These are phyloP conservation scores for Chymomyza caudatula DNA, from an alignment of 2,888 invertebrate species.

Conservation along the genomic window DNA sequence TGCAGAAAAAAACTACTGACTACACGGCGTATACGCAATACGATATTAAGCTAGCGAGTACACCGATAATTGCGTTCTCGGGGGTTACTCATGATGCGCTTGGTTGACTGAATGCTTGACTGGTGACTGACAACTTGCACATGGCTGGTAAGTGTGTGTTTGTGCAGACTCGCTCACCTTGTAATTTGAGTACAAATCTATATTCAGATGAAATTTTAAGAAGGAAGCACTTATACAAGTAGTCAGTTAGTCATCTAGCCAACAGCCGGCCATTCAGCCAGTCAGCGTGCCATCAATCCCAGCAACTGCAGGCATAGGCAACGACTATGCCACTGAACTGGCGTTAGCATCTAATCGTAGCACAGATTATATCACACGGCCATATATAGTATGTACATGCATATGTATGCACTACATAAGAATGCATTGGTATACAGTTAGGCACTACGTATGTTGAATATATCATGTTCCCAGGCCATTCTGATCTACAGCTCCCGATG, in stretches of 20 bases:
- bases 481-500: constrained; percentile 5
- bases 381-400: constrained; percentile 22
- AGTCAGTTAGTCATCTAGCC: constrained; percentile 52
- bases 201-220: constrained; percentile 37
- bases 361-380: constrained; percentile 58
- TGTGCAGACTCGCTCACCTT: constrained; percentile 65
- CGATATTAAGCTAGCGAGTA: constrained; percentile 4
- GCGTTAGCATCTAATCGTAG: constrained; percentile 25
- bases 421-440: constrained; percentile 9
- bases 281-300: constrained; percentile 29
- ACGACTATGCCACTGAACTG: constrained; percentile 6
- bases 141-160: constrained; percentile 33
- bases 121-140: constrained; percentile 62
- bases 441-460: background rate
- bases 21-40: constrained; percentile 63
- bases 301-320: constrained; percentile 22
- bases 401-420: constrained; percentile 16
- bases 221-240: constrained; percentile 74
- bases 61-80: constrained; percentile 67
- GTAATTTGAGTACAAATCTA: constrained; percentile 75
- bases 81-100: constrained; percentile 33
- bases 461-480: constrained; percentile 56
- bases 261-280: background rate
- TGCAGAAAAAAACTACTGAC: constrained; percentile 57
- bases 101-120: constrained; percentile 10